A percentile compares a stretch with the other conserved stretches of the same genome.
Conservation (phyloP, 2,888 invertebrate species). For the Drosophila picticornis region DNA sequence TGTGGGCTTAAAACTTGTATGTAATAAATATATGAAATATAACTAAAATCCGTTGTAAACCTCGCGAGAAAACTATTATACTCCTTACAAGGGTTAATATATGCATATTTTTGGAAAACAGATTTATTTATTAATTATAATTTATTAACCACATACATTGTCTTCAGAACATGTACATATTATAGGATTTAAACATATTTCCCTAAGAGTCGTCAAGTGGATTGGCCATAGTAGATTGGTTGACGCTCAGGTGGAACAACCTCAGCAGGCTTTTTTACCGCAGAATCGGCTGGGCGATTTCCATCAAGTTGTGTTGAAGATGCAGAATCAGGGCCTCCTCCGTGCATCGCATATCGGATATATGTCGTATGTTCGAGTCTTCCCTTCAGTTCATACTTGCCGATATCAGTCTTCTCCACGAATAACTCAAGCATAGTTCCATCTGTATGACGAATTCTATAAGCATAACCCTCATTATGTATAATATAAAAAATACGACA, state of each 20-base stretch:
- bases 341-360: background rate
- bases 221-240: background rate
- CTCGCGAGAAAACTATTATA: background rate
- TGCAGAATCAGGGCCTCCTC: background rate
- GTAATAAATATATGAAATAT: background rate
- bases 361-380: background rate
- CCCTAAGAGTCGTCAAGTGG: background rate
- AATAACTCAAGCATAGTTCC: slow-evolving; percentile 6
- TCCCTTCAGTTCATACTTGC: slow-evolving; percentile 4
- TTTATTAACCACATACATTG: background rate
- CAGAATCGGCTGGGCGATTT: too few species aligned
- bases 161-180: background rate
- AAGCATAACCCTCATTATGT: background rate
- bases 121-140: background rate
- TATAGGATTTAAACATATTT: background rate
- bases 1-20: background rate
- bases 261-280: background rate
- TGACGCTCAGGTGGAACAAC: background rate
- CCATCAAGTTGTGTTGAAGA: fast-evolving
- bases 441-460: slow-evolving; percentile 16
- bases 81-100: background rate
- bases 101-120: background rate
- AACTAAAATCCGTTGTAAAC: background rate
- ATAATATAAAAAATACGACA: background rate
- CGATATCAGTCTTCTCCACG: slow-evolving; percentile 4